phyloP scores from a whole-genome alignment of 2,797 vertebrate genomes.

The Apodemus agrarius region DNA sequence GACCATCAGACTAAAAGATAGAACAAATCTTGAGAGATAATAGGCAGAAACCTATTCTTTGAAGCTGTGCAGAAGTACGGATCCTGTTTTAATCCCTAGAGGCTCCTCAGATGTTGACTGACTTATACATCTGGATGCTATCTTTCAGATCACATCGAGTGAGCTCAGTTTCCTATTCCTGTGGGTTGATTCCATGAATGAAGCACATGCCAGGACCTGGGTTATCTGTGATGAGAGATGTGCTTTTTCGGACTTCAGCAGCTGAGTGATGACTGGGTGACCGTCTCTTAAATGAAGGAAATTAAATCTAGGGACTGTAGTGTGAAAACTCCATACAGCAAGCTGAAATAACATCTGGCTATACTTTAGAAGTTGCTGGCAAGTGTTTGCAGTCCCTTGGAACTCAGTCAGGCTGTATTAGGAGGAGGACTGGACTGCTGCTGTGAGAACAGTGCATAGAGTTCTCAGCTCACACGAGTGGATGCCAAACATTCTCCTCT shows the following conservation, averaged over 20 bases:
- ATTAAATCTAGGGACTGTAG: conserved; percentile 55
- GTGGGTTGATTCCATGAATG: conserved; percentile 76
- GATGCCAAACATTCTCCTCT: conserved; percentile 3
- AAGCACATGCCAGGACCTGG: conserved; percentile 66
- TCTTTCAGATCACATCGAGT: conserved; percentile 70
- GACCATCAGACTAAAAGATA: conserved; percentile 40
- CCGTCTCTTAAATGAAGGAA: conserved; percentile 66
- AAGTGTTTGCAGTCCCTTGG: conserved; percentile 58
- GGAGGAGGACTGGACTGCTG: conserved; percentile 32
- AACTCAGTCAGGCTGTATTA: conserved; percentile 44
- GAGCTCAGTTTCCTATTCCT: conserved; percentile 77
- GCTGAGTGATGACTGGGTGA: conserved; percentile 37
- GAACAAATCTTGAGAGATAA: conserved; percentile 60
- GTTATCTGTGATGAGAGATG: conserved; percentile 63
- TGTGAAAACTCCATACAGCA: conserved; percentile 55
- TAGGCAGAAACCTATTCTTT: background rate
- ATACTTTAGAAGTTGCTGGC: conserved; percentile 72
- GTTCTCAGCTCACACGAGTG: conserved; percentile 63
- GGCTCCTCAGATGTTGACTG: conserved; percentile 65
- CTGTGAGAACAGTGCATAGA: conserved; percentile 69
- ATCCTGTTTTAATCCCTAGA: conserved; percentile 76
- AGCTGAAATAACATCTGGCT: conserved; percentile 69
- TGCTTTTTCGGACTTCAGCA: conserved; percentile 37
- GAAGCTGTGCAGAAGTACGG: conserved; percentile 79
- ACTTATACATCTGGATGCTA: conserved; percentile 80